These are phyloP conservation scores for Callocephalon fimbriatum DNA, from an alignment of 2,113 vertebrate species.

Conservation along the genomic window DNA sequence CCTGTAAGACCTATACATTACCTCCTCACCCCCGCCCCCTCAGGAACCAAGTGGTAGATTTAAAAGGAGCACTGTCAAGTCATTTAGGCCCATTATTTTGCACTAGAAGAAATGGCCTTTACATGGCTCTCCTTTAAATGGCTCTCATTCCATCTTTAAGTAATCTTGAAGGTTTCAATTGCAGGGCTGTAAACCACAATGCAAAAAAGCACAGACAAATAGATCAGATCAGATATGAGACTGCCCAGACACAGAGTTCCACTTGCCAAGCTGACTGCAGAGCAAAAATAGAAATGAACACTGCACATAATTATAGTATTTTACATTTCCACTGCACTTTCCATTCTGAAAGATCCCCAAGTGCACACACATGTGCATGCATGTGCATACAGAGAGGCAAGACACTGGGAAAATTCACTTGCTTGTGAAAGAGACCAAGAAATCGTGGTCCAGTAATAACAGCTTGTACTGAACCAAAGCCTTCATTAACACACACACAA, in stretches of 20 bases:
- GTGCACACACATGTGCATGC: conserved; percentile 13
- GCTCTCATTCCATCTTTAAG: conserved; percentile 61
- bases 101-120: conserved; percentile 51
- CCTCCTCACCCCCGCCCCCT: neutral
- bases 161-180: conserved; percentile 60
- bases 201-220: conserved; percentile 60
- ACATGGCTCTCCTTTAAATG: conserved; percentile 19
- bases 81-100: conserved; percentile 59
- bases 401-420: conserved; percentile 4
- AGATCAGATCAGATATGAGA: conserved; percentile 55
- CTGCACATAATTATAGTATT: conserved; percentile 58
- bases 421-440: conserved; percentile 19
- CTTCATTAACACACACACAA: conserved; percentile 30
- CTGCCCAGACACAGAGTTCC: conserved; percentile 59
- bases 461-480: conserved; percentile 45
- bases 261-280: conserved; percentile 57
- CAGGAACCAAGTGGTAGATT: conserved; percentile 41
- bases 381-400: neutral
- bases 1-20: conserved; percentile 62
- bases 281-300: conserved; percentile 54
- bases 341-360: conserved; percentile 19
- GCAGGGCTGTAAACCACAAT: conserved; percentile 55
- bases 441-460: conserved; percentile 30
- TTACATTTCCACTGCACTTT: conserved; percentile 59
- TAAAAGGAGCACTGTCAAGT: conserved; percentile 58